Percentiles rank a stretch among this genome's conserved stretches.
Conservation (phyloP, 2,888 invertebrate species). For the Cerastis leucographa region DNA sequence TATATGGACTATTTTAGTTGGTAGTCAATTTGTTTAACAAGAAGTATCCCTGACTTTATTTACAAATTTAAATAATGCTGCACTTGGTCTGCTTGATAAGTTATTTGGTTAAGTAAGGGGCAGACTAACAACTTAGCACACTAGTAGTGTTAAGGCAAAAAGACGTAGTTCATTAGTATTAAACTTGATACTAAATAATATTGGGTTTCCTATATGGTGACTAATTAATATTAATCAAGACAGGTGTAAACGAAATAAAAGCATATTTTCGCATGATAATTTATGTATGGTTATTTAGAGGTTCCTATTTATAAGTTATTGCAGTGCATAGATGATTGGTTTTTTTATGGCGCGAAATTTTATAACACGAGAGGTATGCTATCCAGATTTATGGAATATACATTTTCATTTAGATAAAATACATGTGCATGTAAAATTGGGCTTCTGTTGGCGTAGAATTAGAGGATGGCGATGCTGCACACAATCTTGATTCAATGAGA, state of each 20-base stretch:
- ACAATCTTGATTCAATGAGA: conserved; percentile 18
- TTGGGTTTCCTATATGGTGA: conserved; percentile 60
- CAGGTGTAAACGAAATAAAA: conserved; percentile 4
- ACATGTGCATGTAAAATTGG: conserved; percentile 47
- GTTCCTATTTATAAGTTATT: conserved; percentile 19
- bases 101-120: conserved; percentile 28
- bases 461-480: conserved; percentile 14
- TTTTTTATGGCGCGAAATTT: background rate
- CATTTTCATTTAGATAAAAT: background rate
- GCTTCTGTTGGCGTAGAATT: conserved; percentile 16
- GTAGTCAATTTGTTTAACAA: conserved; percentile 3
- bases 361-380: conserved; percentile 7
- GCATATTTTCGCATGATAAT: conserved; percentile 44
- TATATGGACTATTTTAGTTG: background rate
- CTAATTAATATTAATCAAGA: conserved; percentile 50
- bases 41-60: conserved; percentile 3
- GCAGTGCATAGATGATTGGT: conserved; percentile 11
- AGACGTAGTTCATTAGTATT: conserved; percentile 18
- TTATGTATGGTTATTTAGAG: conserved; percentile 38
- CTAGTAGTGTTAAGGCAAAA: conserved; percentile 5
- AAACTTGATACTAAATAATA: conserved; percentile 46
- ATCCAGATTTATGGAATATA: background rate
- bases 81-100: conserved; percentile 50
- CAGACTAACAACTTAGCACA: conserved; percentile 37
- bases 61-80: conserved; percentile 21